These are phyloP conservation scores for Eilema caniola DNA, from an alignment of 2,888 invertebrate species.

Conservation along the genomic window DNA sequence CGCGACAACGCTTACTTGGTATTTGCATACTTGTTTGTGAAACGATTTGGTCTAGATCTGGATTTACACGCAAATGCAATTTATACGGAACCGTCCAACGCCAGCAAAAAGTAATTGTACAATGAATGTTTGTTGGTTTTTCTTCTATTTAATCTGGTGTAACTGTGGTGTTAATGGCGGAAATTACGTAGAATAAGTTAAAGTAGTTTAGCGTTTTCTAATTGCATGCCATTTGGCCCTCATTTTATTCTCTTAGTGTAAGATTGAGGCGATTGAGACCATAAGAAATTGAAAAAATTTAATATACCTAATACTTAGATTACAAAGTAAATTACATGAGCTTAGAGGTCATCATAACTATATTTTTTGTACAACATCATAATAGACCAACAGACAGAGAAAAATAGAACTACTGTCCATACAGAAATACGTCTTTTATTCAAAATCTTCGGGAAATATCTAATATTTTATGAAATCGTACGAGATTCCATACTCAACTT, in stretches of 20 bases:
- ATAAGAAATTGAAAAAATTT: too few species aligned
- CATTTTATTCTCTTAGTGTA: background rate
- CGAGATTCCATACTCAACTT: conserved; percentile 6
- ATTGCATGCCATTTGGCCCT: background rate
- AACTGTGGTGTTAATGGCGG: background rate
- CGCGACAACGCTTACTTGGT: conserved; percentile 74
- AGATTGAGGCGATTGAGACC: background rate
- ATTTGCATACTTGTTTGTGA: conserved; percentile 83
- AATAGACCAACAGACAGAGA: background rate
- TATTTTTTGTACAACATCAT: background rate
- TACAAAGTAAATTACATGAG: background rate
- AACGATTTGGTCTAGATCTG: conserved; percentile 78
- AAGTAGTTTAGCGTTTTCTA: background rate
- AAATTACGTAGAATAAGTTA: background rate
- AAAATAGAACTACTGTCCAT: background rate
- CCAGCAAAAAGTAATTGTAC: conserved; percentile 42
- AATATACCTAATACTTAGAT: too few species aligned
- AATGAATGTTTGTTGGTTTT: conserved; percentile 44
- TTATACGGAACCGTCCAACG: conserved; percentile 56
- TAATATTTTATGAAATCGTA: background rate
- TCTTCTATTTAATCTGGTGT: conserved; percentile 29
- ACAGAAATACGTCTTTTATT: background rate
- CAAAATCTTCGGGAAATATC: background rate
- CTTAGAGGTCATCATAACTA: background rate
- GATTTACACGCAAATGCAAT: conserved; percentile 71